phyloP scores from a whole-genome alignment of 2,797 vertebrate species.

The Vespertilio murinus region DNA sequence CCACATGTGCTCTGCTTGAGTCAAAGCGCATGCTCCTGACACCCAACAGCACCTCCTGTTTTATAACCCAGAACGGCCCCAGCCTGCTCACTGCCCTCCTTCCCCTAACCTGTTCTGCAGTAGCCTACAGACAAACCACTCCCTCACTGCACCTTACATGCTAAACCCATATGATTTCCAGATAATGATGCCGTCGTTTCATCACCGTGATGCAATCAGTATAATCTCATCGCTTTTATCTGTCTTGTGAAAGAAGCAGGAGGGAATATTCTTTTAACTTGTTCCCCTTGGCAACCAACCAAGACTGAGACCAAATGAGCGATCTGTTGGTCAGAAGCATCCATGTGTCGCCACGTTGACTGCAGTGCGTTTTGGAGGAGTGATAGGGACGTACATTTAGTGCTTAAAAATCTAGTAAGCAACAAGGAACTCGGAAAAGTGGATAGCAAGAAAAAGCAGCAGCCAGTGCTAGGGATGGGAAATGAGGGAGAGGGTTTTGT shows the following conservation, averaged over 20 bases:
- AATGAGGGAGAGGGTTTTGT: neutral
- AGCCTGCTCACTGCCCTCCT: neutral
- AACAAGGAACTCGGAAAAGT: neutral
- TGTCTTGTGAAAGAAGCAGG: conserved; percentile 26
- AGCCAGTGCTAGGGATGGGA: neutral
- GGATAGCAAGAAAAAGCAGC: neutral
- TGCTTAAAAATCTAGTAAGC: neutral
- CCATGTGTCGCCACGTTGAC: neutral
- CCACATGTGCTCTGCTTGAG: neutral
- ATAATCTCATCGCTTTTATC: neutral
- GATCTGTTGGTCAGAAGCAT: conserved; percentile 55
- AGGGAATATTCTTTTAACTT: neutral
- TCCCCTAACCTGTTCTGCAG: neutral
- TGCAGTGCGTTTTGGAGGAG: neutral
- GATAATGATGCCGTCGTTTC: neutral
- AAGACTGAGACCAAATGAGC: conserved; percentile 49
- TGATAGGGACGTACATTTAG: neutral
- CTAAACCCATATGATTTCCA: neutral
- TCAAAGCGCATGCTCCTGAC: neutral
- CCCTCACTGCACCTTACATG: neutral
- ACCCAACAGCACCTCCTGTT: neutral
- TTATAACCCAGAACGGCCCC: neutral
- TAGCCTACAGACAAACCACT: neutral
- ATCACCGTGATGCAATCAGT: neutral
- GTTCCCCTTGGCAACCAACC: neutral